Evolutionary conservation across 2,113 vertebrate genomes (phyloP).

Genomic region (Gila orcuttii): DNA sequence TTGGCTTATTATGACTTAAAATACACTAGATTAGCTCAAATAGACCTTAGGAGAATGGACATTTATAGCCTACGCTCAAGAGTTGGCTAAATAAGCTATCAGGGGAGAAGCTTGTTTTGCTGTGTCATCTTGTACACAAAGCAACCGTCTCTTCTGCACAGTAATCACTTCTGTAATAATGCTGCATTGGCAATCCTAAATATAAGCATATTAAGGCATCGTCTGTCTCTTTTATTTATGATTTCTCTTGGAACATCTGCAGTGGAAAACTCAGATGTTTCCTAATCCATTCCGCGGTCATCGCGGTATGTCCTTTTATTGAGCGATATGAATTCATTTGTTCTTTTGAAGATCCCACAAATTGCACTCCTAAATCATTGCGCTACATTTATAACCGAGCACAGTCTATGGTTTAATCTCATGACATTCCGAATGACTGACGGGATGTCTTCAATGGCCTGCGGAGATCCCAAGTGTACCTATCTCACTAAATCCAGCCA

Average conservation of each 20-base stretch:
- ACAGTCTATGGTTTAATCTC: neutral
- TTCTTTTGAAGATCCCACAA: neutral
- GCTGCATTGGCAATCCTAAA: conserved; percentile 11
- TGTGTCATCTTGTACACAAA: conserved; percentile 44
- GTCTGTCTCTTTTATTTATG: conserved; percentile 31
- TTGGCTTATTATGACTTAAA: conserved; percentile 2
- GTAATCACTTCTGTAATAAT: conserved; percentile 25
- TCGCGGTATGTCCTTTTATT: neutral
- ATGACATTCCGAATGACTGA: neutral
- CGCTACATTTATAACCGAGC: neutral
- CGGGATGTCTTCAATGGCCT: neutral
- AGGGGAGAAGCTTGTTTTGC: conserved; percentile 18
- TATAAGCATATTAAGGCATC: conserved; percentile 31
- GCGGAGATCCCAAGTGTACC: neutral
- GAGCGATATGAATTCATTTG: neutral
- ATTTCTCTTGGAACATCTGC: conserved; percentile 12
- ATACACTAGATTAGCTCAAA: conserved; percentile 9
- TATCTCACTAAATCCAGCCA: conserved; percentile 14
- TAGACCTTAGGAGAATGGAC: conserved; percentile 14
- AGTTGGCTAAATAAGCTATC: conserved; percentile 1
- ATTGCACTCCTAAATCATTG: conserved; percentile 16
- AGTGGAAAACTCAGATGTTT: neutral
- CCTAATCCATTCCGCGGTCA: neutral
- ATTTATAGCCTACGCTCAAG: conserved; percentile 6
- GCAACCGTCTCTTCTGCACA: conserved; percentile 7